Evolutionary conservation across 2,113 vertebrate genomes (phyloP).

Genomic region (Nettapus auritus): DNA sequence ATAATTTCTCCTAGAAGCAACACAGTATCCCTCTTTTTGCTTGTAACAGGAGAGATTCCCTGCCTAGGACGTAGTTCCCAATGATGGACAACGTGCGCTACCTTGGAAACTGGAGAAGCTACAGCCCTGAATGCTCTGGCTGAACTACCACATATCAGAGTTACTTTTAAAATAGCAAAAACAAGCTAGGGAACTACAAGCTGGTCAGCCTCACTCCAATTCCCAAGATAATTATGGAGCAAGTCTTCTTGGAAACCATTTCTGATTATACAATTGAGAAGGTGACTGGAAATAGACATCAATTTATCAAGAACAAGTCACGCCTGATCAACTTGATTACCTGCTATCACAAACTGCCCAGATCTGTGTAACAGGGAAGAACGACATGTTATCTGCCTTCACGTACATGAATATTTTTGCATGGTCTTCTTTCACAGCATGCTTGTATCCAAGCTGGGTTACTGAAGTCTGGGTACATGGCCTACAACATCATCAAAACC

Average conservation of each 20-base stretch:
- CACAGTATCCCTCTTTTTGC: background rate
- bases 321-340: background rate
- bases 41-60: background rate
- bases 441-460: background rate
- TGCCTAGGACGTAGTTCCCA: too few relatives aligned
- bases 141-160: accelerated
- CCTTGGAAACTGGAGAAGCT: background rate
- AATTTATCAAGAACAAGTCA: background rate
- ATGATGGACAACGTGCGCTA: accelerated
- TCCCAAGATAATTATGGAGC: background rate
- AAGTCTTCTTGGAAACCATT: background rate
- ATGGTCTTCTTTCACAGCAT: background rate
- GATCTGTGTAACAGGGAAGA: background rate
- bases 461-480: background rate
- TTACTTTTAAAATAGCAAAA: background rate
- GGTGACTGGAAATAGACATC: background rate
- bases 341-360: background rate
- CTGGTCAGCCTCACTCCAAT: background rate
- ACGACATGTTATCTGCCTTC: background rate
- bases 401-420: background rate
- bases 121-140: background rate
- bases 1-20: background rate
- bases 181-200: background rate
- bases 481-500: background rate
- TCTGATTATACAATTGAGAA: background rate